Conservation (phyloP, 2,797 vertebrate species). For the Spinus pinus region DNA sequence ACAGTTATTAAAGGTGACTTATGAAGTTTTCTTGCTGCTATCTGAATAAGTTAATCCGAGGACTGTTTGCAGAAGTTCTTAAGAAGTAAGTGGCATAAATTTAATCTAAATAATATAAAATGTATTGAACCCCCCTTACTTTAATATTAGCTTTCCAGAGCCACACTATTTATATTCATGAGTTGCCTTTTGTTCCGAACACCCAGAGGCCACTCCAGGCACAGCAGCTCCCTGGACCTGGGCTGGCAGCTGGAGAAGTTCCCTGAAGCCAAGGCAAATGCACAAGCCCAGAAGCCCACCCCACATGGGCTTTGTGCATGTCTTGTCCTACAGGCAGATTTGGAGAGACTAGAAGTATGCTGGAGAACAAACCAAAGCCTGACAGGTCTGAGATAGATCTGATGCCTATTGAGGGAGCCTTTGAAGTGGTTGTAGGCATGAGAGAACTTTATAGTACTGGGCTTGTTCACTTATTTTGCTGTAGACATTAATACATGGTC, state of each 20-base stretch:
- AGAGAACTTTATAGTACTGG: background rate
- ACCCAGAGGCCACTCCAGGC: background rate
- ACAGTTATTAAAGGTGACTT: constrained; percentile 18
- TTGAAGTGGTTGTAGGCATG: background rate
- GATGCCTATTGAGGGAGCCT: background rate
- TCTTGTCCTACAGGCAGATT: background rate
- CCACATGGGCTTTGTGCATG: fast-evolving
- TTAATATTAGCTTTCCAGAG: background rate
- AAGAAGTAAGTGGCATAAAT: background rate
- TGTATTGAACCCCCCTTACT: background rate
- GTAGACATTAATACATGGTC: background rate
- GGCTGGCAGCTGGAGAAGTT: background rate
- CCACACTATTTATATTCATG: background rate
- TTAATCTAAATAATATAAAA: background rate
- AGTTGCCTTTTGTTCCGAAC: background rate
- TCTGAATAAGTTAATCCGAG: background rate
- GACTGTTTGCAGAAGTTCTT: constrained; percentile 12
- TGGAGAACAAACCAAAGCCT: background rate
- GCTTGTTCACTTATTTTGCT: background rate
- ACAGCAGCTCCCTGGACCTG: background rate
- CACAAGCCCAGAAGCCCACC: background rate
- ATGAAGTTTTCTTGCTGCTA: background rate
- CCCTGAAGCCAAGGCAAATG: background rate
- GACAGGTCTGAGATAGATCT: background rate
- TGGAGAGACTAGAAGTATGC: background rate